Percentiles rank a stretch among this genome's conserved stretches.
phyloP scores from a whole-genome alignment of 2,113 vertebrate genomes.

The Neogale vison region DNA sequence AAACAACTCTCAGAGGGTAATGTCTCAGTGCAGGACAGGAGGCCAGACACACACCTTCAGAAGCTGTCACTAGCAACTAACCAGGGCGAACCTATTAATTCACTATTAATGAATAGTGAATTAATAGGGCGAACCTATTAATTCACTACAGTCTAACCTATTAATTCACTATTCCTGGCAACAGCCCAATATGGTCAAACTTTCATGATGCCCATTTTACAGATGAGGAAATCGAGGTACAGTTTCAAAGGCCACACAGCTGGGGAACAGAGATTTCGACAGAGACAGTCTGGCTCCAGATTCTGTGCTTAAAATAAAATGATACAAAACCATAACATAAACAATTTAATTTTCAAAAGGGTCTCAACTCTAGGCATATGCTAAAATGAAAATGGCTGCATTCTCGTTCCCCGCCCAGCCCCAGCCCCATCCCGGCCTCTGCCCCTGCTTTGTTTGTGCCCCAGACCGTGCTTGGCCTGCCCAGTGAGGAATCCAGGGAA shows the following conservation, averaged over 20 bases:
- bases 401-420: not conserved
- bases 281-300: not conserved
- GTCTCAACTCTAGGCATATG: accelerated
- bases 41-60: accelerated
- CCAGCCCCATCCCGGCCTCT: accelerated
- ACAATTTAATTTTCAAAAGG: not conserved
- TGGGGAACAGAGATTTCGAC: not conserved
- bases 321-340: not conserved
- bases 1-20: not conserved
- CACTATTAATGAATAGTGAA: too few species aligned
- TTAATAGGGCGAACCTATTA: too few species aligned
- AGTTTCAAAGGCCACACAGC: not conserved
- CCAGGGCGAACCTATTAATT: not conserved
- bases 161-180: not conserved
- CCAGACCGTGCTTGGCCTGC: too few species aligned
- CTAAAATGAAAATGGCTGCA: not conserved
- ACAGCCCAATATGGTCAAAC: too few species aligned
- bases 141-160: too few species aligned
- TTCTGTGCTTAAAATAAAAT: not conserved
- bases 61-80: not conserved
- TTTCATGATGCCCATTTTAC: not conserved
- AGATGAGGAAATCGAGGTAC: conserved; percentile 23
- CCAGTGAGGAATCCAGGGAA: not conserved
- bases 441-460: not conserved
- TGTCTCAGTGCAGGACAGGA: not conserved